A percentile compares a stretch with the other conserved stretches of the same genome.
Evolutionary conservation across 2,797 vertebrate genomes (phyloP).

Genomic region (Urosaurus nigricauda): DNA sequence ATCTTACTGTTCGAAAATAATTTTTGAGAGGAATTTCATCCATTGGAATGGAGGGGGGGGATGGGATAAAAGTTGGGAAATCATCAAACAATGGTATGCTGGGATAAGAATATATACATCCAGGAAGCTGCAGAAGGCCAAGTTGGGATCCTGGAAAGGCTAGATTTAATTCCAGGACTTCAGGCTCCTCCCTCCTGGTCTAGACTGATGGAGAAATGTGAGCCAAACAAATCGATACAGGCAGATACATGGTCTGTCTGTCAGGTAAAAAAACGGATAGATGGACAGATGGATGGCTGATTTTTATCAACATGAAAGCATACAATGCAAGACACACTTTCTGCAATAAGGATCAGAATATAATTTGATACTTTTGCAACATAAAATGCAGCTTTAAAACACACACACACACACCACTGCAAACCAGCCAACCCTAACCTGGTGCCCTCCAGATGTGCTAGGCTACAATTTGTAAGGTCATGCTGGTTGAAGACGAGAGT

Average conservation of each 20-base stretch:
- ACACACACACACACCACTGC: not conserved
- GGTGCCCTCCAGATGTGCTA: not conserved
- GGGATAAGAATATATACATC: not conserved
- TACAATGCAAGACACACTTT: not conserved
- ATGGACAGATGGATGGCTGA: not conserved
- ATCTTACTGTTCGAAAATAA: too few relatives aligned
- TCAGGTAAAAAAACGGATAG: not conserved
- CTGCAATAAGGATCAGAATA: slow-evolving; percentile 10
- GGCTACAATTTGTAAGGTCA: not conserved
- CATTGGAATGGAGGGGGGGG: too few relatives aligned
- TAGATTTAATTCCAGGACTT: too few relatives aligned
- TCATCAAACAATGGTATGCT: too few relatives aligned
- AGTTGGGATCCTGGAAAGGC: not conserved
- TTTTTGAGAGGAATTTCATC: too few relatives aligned
- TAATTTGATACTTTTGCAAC: not conserved
- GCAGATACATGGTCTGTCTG: not conserved
- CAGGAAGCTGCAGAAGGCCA: not conserved
- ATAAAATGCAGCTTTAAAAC: slow-evolving; percentile 14
- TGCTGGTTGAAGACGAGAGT: not conserved
- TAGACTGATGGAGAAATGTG: not conserved
- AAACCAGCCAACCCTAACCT: not conserved
- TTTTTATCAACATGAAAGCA: not conserved
- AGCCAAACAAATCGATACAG: not conserved
- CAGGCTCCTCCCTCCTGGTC: not conserved
- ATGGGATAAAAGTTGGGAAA: too few relatives aligned